Evolutionary conservation across 2,113 vertebrate genomes (phyloP), one percentile per base, ranked within the genome.

Genomic region (Pteropus alecto): DNA sequence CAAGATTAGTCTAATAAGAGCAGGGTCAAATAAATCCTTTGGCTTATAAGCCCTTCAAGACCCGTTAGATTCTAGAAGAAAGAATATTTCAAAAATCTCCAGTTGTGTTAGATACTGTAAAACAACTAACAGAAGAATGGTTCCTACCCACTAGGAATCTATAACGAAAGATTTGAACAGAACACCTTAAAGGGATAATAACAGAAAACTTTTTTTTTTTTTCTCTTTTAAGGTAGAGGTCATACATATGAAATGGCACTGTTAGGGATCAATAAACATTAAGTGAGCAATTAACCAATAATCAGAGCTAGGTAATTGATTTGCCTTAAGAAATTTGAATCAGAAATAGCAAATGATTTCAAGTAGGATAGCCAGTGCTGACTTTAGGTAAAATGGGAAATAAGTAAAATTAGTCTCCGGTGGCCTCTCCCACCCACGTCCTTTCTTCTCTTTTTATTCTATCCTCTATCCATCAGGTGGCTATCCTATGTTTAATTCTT

Each of bases 241-340:
- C 24, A 77, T 24, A 89, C 19, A 78, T 19, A 84, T 54, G 7
- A 38, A 91, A 68, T 91, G 67, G 18, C 48, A 87, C 6, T 74
- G 28, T 67, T 76, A 87, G 41, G 41, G 46, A 92, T 83, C 41
- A 33, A n/a, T 76, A 82, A 70, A 14, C 18, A 83, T 61, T 65
- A 93, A 93, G 19, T 76, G 82, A 94, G 33, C 15, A 73, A 86
- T 86, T 94, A 90, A 90, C 89, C 60, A 77, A 26, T 85, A 85
- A 84, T 93, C 24, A 79, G 71, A 71, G 19, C 58, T 58, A 13
- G 56, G 46, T n/a, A 78, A 79, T 0, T 73, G 46, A 96, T 85
- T 24, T 71, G 10, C 63, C 46, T 46, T 84, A 68, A 86, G 56
- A 84, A 96, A 65, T 86, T 5, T 58, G 21, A n/a, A 85, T n/a